Percentiles rank a stretch among this genome's conserved stretches.
Conservation (phyloP, 1,140 invertebrate genomes). For the Brachionus angularis region DNA sequence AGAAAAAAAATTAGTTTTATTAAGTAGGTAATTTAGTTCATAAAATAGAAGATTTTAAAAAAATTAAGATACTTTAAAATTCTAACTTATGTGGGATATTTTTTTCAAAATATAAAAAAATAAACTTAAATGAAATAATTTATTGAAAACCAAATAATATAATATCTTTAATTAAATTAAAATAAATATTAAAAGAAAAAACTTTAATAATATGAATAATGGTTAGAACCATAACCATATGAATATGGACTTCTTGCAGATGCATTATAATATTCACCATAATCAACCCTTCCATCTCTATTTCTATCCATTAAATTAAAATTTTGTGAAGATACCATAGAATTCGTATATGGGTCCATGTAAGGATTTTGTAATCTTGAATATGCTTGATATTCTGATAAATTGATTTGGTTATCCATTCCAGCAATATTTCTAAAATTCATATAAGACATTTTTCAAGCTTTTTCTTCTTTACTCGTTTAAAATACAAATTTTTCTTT, state of each 20-base stretch:
- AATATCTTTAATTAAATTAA: too few relatives aligned
- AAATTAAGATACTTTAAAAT: too few relatives aligned
- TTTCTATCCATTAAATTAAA: constrained; percentile 31
- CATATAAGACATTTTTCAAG: not conserved
- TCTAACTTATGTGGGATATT: too few relatives aligned
- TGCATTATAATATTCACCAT: not conserved
- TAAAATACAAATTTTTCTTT: too few relatives aligned
- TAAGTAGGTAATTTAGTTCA: too few relatives aligned
- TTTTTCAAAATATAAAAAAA: too few relatives aligned
- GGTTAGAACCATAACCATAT: not conserved
- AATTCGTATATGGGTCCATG: not conserved
- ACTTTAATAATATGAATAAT: not conserved
- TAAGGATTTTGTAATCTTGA: not conserved
- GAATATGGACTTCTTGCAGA: not conserved
- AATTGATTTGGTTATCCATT: not conserved
- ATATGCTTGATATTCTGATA: not conserved
- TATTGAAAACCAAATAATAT: too few relatives aligned
- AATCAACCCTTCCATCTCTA: constrained; percentile 5
- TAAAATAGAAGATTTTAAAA: too few relatives aligned
- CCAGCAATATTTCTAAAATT: not conserved
- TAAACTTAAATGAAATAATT: too few relatives aligned
- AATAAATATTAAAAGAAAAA: too few relatives aligned
- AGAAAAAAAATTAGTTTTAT: too few relatives aligned
- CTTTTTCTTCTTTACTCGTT: too few relatives aligned
- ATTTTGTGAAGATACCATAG: not conserved